Conservation (phyloP, 2,797 vertebrate species). For the Labroides dimidiatus region DNA sequence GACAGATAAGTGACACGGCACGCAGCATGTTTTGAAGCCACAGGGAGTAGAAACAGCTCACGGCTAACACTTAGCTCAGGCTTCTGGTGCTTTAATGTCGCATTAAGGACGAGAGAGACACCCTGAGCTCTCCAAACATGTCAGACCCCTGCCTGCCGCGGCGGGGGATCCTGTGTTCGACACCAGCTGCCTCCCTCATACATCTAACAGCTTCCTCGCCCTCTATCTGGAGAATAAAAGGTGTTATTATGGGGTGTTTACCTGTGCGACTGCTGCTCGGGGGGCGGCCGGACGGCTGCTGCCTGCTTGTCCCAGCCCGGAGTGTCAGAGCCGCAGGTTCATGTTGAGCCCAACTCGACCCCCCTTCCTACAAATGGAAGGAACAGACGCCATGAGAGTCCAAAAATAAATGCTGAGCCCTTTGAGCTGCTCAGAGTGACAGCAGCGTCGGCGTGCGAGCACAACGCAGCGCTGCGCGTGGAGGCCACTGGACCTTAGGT, state of each 20-base stretch:
- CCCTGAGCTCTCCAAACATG: slow-evolving; percentile 32
- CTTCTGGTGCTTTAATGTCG: slow-evolving; percentile 42
- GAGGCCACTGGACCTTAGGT: slow-evolving; percentile 70
- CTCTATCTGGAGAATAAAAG: slow-evolving; percentile 56
- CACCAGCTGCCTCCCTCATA: slow-evolving; percentile 30
- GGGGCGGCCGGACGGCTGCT: slow-evolving; percentile 81
- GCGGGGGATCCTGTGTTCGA: slow-evolving; percentile 18
- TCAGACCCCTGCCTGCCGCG: slow-evolving; percentile 40
- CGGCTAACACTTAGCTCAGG: slow-evolving; percentile 41
- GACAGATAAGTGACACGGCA: slow-evolving; percentile 21
- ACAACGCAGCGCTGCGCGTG: slow-evolving; percentile 19
- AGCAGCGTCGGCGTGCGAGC: slow-evolving; percentile 44
- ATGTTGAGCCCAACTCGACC: slow-evolving; percentile 82
- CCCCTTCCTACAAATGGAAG: slow-evolving; percentile 87
- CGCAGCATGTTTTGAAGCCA: slow-evolving; percentile 23
- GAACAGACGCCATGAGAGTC: slow-evolving; percentile 82
- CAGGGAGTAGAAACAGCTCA: slow-evolving; percentile 12
- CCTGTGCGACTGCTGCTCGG: slow-evolving; percentile 78
- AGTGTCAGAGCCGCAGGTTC: slow-evolving; percentile 82
- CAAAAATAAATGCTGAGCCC: slow-evolving; percentile 89
- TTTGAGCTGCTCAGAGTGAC: slow-evolving; percentile 73
- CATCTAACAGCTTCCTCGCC: slow-evolving; percentile 14
- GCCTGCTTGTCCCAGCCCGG: slow-evolving; percentile 82
- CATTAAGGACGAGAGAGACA: slow-evolving; percentile 28
- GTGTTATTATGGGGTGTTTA: slow-evolving; percentile 70